These are phyloP conservation scores for Dolichoris vasculosae DNA, from an alignment of 1,140 invertebrate genomes.

Conservation along the genomic window DNA sequence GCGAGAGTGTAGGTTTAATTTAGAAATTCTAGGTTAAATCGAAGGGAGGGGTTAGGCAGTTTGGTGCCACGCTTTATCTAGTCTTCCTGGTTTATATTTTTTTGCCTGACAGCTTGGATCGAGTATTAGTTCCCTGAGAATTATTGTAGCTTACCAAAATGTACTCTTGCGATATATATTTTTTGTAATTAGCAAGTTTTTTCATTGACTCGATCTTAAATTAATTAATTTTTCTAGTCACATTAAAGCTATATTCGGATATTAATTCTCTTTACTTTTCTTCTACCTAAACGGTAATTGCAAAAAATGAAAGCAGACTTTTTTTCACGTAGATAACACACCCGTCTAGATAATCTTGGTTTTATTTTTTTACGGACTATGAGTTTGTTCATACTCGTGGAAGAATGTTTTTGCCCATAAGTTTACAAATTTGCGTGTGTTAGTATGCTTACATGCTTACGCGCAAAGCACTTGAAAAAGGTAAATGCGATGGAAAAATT, in stretches of 20 bases:
- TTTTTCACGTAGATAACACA: background rate
- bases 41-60: background rate
- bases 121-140: background rate
- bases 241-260: background rate
- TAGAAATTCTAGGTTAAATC: background rate
- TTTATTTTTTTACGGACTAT: background rate
- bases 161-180: background rate
- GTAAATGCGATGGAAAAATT: conserved; percentile 27
- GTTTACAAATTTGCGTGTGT: background rate
- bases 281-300: background rate
- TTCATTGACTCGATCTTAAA: background rate
- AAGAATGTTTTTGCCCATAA: conserved; percentile 1
- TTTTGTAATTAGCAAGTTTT: background rate
- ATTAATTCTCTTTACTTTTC: background rate
- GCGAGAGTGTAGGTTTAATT: background rate
- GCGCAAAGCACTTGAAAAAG: conserved; percentile 7
- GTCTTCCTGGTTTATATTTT: background rate
- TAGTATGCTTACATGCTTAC: conserved; percentile 12
- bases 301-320: background rate
- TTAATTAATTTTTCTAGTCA: background rate
- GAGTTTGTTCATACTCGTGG: background rate
- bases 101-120: background rate
- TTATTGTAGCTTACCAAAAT: background rate
- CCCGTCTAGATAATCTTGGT: background rate
- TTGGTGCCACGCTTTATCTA: background rate